A percentile compares a stretch with the other conserved stretches of the same genome.
Evolutionary conservation across 2,113 vertebrate genomes (phyloP).

Genomic region (Cyprinodon tularosa): DNA sequence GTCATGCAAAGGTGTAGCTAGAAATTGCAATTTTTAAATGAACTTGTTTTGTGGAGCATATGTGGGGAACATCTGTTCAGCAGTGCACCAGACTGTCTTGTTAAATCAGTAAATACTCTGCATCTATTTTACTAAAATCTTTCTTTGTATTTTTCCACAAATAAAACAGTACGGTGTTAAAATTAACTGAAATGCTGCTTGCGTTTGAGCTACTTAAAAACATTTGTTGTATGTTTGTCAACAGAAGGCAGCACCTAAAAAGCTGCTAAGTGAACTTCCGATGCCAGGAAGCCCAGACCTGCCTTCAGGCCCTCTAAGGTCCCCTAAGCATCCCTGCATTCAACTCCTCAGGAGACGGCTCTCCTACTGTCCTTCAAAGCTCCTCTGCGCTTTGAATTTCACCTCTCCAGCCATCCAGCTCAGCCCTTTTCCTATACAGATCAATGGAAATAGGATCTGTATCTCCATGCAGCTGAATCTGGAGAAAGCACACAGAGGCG

Average conservation of each 20-base stretch:
- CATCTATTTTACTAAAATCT: neutral
- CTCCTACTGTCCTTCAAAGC: constrained; percentile 76
- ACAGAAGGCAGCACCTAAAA: constrained; percentile 3
- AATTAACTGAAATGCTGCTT: constrained; percentile 4
- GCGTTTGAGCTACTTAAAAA: constrained; percentile 11
- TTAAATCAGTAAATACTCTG: neutral
- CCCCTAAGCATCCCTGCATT: constrained; percentile 31
- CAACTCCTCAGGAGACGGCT: constrained; percentile 41
- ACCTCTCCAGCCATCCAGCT: constrained; percentile 74
- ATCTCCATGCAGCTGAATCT: constrained; percentile 68
- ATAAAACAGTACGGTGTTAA: constrained; percentile 2
- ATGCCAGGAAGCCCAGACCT: constrained; percentile 24
- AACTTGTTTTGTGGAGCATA: neutral
- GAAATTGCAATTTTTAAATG: neutral
- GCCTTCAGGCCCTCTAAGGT: neutral
- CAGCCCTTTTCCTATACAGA: constrained; percentile 77
- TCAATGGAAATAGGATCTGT: constrained; percentile 79
- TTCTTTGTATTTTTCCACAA: neutral
- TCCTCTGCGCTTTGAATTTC: constrained; percentile 78
- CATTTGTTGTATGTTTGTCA: constrained; percentile 1
- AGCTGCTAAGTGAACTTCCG: constrained; percentile 30
- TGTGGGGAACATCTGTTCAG: constrained; percentile 18
- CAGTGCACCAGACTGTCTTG: neutral
- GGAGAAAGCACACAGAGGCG: constrained; percentile 55
- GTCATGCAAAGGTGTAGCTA: neutral